phyloP scores from a whole-genome alignment of 2,113 vertebrate genomes.

The Heterocephalus glaber region DNA sequence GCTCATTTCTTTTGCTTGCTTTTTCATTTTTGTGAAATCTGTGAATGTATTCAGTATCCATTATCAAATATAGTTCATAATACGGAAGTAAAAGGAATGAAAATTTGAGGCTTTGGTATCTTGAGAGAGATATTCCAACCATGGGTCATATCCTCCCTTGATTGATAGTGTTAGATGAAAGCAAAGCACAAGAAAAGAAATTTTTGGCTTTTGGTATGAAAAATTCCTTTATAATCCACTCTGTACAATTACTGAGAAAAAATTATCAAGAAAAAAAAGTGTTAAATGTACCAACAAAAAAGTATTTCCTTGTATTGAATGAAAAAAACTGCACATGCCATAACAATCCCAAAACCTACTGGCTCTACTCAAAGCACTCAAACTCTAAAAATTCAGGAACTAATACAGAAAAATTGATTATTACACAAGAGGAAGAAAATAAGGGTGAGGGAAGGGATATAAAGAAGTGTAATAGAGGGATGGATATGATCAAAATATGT shows the following conservation, averaged over 20 bases:
- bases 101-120: neutral
- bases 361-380: neutral
- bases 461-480: neutral
- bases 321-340: neutral
- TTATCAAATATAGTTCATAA: neutral
- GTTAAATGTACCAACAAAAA: neutral
- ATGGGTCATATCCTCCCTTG: neutral
- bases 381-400: neutral
- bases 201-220: neutral
- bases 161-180: neutral
- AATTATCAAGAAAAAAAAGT: neutral
- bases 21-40: slow-evolving; percentile 31
- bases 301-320: neutral
- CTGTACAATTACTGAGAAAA: neutral
- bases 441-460: neutral
- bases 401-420: neutral
- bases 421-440: neutral
- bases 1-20: neutral
- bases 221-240: neutral
- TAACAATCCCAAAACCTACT: slow-evolving; percentile 5
- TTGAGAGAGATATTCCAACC: neutral
- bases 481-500: neutral
- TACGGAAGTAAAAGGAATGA: neutral
- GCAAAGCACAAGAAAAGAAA: neutral
- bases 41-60: neutral